Evolutionary conservation across 2,888 invertebrate genomes (phyloP).

Genomic region (Miltochrista miniata): DNA sequence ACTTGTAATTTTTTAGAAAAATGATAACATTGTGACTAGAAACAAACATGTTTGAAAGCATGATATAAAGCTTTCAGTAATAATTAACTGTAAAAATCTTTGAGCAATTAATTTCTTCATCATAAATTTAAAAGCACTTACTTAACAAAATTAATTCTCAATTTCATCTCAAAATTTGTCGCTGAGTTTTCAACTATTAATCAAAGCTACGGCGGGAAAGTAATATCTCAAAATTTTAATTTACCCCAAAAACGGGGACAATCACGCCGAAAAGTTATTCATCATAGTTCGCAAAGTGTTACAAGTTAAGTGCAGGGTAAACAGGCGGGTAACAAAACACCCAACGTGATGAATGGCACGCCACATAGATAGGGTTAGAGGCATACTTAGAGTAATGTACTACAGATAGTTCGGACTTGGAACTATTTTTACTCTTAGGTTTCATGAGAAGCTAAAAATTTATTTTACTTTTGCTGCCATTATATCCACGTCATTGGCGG

Average conservation of each 20-base stretch:
- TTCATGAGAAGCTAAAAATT: too few species aligned
- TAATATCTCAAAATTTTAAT: slow-evolving; percentile 7
- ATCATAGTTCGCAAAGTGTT: slow-evolving; percentile 37
- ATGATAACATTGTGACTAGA: not conserved
- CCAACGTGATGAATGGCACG: slow-evolving; percentile 43
- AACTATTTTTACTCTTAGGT: not conserved
- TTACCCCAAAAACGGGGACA: slow-evolving; percentile 17
- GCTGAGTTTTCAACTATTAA: slow-evolving; percentile 3
- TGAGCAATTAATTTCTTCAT: too few species aligned
- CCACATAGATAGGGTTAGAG: slow-evolving; percentile 48
- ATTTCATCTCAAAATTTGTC: not conserved
- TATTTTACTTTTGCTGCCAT: too few species aligned
- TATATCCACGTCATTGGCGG: too few species aligned
- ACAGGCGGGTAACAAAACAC: slow-evolving; percentile 40
- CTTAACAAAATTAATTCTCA: too few species aligned
- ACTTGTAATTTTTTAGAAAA: too few species aligned
- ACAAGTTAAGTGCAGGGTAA: slow-evolving; percentile 41
- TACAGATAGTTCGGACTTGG: slow-evolving; percentile 8
- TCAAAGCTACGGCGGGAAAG: not conserved
- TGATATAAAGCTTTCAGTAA: not conserved
- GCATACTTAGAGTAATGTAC: slow-evolving; percentile 23
- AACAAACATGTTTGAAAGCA: not conserved
- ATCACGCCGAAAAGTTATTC: slow-evolving; percentile 31
- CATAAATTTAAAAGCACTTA: too few species aligned
- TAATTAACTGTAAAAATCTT: not conserved